A percentile compares a stretch with the other conserved stretches of the same genome.
Evolutionary conservation across 2,888 invertebrate species (phyloP).

Genomic region (Pherbina coryleti): DNA sequence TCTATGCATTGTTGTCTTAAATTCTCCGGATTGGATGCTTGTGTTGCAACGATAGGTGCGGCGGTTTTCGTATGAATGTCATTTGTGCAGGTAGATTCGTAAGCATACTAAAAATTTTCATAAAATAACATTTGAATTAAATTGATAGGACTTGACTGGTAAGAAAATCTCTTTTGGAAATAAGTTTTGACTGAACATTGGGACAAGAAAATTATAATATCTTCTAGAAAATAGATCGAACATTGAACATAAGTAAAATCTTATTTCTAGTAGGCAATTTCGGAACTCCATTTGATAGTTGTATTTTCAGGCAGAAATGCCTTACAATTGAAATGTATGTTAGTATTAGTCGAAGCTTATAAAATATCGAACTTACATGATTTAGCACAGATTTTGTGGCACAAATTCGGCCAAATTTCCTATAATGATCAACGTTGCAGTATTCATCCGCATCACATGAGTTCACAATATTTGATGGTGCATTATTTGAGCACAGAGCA

Average conservation of each 20-base stretch:
- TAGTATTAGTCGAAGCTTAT: too few relatives aligned
- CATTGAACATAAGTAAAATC: too few relatives aligned
- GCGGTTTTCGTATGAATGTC: conserved; percentile 16
- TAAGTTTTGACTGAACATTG: too few relatives aligned
- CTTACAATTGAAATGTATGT: too few relatives aligned
- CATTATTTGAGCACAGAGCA: not conserved
- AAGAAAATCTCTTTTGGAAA: too few relatives aligned
- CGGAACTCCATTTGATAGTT: too few relatives aligned
- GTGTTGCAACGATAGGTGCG: not conserved
- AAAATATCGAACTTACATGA: not conserved
- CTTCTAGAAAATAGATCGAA: too few relatives aligned
- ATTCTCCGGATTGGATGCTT: not conserved
- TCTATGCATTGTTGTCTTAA: not conserved
- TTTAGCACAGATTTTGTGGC: not conserved
- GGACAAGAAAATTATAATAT: too few relatives aligned
- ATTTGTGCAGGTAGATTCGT: conserved; percentile 1
- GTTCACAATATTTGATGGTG: not conserved
- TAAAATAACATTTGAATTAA: too few relatives aligned
- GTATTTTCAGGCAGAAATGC: too few relatives aligned
- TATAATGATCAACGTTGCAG: not conserved
- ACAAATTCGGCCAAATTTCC: not conserved
- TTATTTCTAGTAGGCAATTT: too few relatives aligned
- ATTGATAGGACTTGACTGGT: too few relatives aligned
- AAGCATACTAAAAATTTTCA: not conserved
- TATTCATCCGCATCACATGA: conserved; percentile 1